phyloP scores from a whole-genome alignment of 2,888 invertebrate genomes.

The Acleris literana region DNA sequence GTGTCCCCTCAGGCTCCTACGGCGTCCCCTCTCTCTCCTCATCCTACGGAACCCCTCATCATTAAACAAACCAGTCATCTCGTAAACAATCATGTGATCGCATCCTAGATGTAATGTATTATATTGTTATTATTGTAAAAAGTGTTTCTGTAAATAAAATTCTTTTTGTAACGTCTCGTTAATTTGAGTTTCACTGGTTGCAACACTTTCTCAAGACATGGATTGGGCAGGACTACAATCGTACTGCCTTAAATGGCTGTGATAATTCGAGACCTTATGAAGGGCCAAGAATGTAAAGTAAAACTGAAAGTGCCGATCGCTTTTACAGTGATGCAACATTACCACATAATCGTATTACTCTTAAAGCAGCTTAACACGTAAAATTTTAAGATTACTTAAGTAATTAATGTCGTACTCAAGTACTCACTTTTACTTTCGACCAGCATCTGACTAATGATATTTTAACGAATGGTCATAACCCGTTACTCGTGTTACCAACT shows the following conservation, averaged over 20 bases:
- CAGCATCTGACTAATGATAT: slow-evolving; percentile 19
- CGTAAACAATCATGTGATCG: slow-evolving; percentile 78
- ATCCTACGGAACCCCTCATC: slow-evolving; percentile 76
- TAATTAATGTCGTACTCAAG: slow-evolving; percentile 12
- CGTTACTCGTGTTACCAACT: slow-evolving; percentile 1
- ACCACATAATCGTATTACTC: not conserved
- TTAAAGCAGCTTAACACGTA: slow-evolving; percentile 6
- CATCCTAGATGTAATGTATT: slow-evolving; percentile 76
- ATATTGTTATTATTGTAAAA: slow-evolving; percentile 73
- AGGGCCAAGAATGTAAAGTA: slow-evolving; percentile 4
- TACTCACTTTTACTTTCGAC: slow-evolving; percentile 39
- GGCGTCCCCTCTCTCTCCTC: slow-evolving; percentile 73
- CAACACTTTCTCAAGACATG: slow-evolving; percentile 40
- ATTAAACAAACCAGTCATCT: slow-evolving; percentile 68
- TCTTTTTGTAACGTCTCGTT: slow-evolving; percentile 57
- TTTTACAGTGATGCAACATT: slow-evolving; percentile 7
- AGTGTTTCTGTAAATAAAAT: slow-evolving; percentile 81
- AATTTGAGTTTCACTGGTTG: slow-evolving; percentile 46
- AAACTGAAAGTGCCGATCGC: slow-evolving; percentile 17
- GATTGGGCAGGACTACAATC: slow-evolving; percentile 44
- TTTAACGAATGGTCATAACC: slow-evolving; percentile 8
- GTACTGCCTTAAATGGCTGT: slow-evolving; percentile 48
- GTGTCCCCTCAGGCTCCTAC: slow-evolving; percentile 76
- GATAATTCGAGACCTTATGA: slow-evolving; percentile 22
- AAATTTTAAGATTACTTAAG: slow-evolving; percentile 10